Evolutionary conservation across 2,113 vertebrate species (phyloP), one percentile per base, ranked within the genome.

Genomic region (Monopterus albus): DNA sequence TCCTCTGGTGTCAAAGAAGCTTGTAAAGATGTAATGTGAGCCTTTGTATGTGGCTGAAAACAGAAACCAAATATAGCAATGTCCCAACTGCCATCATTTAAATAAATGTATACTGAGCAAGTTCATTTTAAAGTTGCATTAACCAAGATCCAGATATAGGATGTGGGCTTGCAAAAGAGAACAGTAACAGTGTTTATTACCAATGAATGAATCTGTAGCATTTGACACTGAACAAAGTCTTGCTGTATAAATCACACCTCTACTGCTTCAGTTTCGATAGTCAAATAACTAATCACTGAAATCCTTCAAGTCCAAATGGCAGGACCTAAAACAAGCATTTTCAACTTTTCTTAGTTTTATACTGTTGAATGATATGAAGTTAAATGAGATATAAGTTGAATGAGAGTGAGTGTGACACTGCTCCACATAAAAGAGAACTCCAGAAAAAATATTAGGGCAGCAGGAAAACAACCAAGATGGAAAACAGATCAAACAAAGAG

Each of bases 1-100:
- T 75, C 72, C 55, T 64, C 20, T 6, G 29, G 60, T 83, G 81
- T 79, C 79, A 67, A 10, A 39, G 6, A 72, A 9, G 36, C 81
- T 74, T 66, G 87, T 75, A 78, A 80, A 78, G 52, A 51, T 4
- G 74, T 67, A 79, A 88, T 1, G 6, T 13, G 77, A 87, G 46
- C 49, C 31, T 53, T 61, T 70, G 80, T n/a, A 52, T 61, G 63
- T 20, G 1, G 2, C 20, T 50, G 69, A 56, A 80, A 84, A 77
- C 49, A 23, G 49, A 86, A 56, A 75, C 76, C 53, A 50, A 63
- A 57, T 51, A 68, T 72, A 66, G 63, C 68, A 31, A 25, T 1
- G 62, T 31, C 49, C 13, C 4, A 25, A 38, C 53, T 57, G 21
- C 15, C 23, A 14, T 42, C 18, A 26, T 25, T 1, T 23, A 20